Base-by-base conservation (phyloP, 1,140 invertebrate species). In the Drosophila teissieri region DNA sequence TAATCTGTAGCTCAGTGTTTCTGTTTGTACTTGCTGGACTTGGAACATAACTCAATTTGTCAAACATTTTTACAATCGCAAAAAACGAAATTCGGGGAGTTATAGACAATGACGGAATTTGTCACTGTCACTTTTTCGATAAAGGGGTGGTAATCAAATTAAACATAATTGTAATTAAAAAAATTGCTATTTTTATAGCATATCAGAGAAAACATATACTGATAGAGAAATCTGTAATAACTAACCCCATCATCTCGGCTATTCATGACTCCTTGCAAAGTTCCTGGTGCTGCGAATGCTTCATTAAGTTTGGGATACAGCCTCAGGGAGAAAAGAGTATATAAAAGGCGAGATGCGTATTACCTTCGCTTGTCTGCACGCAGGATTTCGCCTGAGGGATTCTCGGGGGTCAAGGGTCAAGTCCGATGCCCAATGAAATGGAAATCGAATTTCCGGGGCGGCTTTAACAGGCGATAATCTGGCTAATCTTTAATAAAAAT, bases 361-460 rank as follows among this genome's bases (percentile, higher is more conserved):
- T 85, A 81, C 78, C 78, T 75, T 74, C 82, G 77, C 82, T 85
- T 86, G 82, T 86, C 72, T 58, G 72, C 62, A 55, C 65, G 67
- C 45, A 49, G 73, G 46, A 65, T 39, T 58, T 24, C 39, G 58
- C 73, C 77, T 45, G 12, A 0, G 62, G 78, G 42, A 22, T 42
- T 19, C 37, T 31, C 39, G 15, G 31, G 67, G 67, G 68, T 80
- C 67, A 85, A 65, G 67, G 81, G 77, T 84, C 81, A 86, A 74
- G 62, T 19, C 61, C 27, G 42, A 10, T 42, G 37, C 53, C 73
- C 45, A 64, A 70, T 55, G 62, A 46, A 48, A 61, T 57, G 57
- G 73, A 76, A 81, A 80, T 65, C 57, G 67, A 83, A 75, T 78
- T 77, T 45, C 36, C 8, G 19, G n/a, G n/a, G 44, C 15, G 19